phyloP scores from a whole-genome alignment of 1,140 invertebrate species.

The Berghia stephanieae region DNA sequence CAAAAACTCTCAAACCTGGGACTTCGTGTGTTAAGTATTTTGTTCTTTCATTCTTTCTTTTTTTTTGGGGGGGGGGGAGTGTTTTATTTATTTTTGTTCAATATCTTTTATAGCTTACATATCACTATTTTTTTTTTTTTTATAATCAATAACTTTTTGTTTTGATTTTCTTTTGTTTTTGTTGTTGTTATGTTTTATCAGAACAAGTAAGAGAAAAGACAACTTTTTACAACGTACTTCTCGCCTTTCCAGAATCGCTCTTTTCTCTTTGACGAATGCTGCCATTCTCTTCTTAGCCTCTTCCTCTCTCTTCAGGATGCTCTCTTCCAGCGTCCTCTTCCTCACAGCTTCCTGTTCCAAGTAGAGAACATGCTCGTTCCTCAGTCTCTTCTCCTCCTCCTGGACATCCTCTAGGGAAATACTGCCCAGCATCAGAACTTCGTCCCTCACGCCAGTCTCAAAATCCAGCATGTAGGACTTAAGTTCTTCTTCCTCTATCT shows the following conservation, averaged over 20 bases:
- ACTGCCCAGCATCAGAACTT: conserved; percentile 60
- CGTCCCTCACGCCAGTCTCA: conserved; percentile 56
- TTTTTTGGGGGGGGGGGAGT: too few species aligned
- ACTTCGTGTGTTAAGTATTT: too few species aligned
- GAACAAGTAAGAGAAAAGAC: too few species aligned
- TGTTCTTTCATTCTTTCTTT: too few species aligned
- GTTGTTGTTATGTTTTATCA: too few species aligned
- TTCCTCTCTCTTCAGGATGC: conserved; percentile 53
- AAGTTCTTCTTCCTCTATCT: conserved; percentile 56
- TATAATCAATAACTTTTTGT: too few species aligned
- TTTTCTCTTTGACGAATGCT: conserved; percentile 44
- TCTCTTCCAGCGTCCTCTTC: conserved; percentile 42
- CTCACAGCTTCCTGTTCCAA: conserved; percentile 50
- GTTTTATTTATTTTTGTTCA: too few species aligned
- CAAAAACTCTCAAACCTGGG: too few species aligned
- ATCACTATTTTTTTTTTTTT: too few species aligned
- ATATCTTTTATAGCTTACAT: too few species aligned
- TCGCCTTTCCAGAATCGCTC: conserved; percentile 46
- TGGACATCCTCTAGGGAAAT: conserved; percentile 62
- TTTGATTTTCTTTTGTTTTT: too few species aligned
- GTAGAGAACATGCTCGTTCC: conserved; percentile 61
- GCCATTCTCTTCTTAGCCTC: conserved; percentile 57
- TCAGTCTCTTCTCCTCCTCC: conserved; percentile 58
- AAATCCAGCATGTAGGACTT: conserved; percentile 56
- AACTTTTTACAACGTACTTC: conserved; percentile 39